A percentile compares a stretch with the other conserved stretches of the same genome.
These are phyloP conservation scores for Aricia agestis DNA, from an alignment of 1,140 invertebrate genomes.

Conservation along the genomic window DNA sequence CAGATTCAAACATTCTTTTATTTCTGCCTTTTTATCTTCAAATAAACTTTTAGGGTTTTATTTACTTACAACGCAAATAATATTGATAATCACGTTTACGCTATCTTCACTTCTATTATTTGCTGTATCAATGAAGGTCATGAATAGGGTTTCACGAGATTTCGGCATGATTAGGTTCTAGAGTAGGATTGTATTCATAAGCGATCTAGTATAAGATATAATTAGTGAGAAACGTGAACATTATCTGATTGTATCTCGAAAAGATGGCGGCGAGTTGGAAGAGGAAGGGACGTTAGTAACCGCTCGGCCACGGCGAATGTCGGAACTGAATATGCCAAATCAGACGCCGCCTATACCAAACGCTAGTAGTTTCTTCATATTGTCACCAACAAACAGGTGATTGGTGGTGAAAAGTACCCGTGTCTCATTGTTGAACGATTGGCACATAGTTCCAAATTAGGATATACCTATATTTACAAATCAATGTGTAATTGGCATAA, in stretches of 20 bases:
- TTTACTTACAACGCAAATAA: constrained; percentile 1
- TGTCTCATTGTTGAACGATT: constrained; percentile 66
- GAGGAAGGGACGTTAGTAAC: constrained; percentile 80
- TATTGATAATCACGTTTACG: background rate
- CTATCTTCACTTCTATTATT: constrained; percentile 5
- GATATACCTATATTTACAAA: background rate
- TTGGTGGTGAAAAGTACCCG: constrained; percentile 61
- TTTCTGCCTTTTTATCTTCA: constrained; percentile 13
- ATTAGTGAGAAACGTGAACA: constrained; percentile 24
- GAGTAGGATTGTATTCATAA: constrained; percentile 14
- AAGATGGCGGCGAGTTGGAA: constrained; percentile 73
- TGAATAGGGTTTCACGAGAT: constrained; percentile 10
- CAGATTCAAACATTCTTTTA: constrained; percentile 31
- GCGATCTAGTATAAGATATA: constrained; percentile 21
- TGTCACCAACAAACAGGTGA: constrained; percentile 95
- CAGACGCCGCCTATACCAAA: constrained; percentile 96
- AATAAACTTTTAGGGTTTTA: constrained; percentile 9
- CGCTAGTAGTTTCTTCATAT: constrained; percentile 96
- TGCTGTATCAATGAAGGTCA: constrained; percentile 4
- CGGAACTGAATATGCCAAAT: constrained; percentile 90
- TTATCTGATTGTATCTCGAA: constrained; percentile 53
- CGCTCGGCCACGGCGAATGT: constrained; percentile 92
- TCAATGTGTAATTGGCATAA: background rate
- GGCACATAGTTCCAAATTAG: constrained; percentile 30
- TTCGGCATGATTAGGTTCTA: constrained; percentile 23